Evolutionary conservation across 2,888 invertebrate genomes (phyloP).

Genomic region (Dryocosmus kuriphilus): DNA sequence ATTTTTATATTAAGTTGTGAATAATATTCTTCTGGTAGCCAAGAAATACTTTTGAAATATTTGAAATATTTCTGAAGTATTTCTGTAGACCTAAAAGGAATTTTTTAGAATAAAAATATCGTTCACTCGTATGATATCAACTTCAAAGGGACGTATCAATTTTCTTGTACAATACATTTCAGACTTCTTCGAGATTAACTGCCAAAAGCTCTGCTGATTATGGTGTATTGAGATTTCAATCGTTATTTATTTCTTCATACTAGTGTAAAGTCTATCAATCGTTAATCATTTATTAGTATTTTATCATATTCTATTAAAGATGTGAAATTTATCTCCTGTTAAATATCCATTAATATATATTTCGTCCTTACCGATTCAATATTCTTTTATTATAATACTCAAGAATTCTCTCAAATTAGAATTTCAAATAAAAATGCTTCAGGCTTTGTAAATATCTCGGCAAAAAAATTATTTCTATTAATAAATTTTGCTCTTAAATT

Average conservation of each 20-base stretch:
- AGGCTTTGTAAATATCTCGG: conserved; percentile 10
- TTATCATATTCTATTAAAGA: conserved; percentile 7
- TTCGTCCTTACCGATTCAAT: background rate
- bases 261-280: conserved; percentile 2
- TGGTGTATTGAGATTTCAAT: conserved; percentile 14
- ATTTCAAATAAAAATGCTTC: conserved; percentile 2
- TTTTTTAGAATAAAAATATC: background rate
- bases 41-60: background rate
- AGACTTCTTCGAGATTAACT: conserved; percentile 20
- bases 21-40: background rate
- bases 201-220: conserved; percentile 25
- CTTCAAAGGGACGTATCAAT: conserved; percentile 11
- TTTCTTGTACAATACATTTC: conserved; percentile 11
- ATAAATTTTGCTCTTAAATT: background rate
- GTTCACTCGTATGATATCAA: background rate
- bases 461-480: background rate
- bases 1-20: background rate
- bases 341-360: background rate
- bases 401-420: conserved; percentile 7
- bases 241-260: conserved; percentile 1
- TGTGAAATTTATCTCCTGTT: conserved; percentile 30
- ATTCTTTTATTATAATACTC: background rate
- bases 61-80: background rate
- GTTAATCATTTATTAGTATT: conserved; percentile 24
- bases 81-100: background rate